phyloP scores from a whole-genome alignment of 1,140 invertebrate genomes.

The Rhysida immarginata region DNA sequence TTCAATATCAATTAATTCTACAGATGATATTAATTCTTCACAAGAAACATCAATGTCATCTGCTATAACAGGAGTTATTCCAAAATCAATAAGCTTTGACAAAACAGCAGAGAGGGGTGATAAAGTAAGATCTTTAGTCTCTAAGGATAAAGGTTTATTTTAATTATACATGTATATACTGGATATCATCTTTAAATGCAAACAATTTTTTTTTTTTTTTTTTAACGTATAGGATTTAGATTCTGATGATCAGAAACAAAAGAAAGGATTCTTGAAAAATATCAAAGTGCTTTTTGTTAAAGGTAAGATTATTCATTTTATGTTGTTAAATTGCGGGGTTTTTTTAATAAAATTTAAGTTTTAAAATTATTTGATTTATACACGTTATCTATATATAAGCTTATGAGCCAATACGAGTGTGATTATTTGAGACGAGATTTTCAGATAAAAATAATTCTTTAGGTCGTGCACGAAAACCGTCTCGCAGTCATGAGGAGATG shows the following conservation, averaged over 20 bases:
- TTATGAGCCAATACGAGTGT: too few relatives aligned
- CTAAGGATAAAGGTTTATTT: neutral
- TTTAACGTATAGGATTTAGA: constrained; percentile 3
- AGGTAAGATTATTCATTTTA: too few relatives aligned
- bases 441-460: too few relatives aligned
- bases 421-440: too few relatives aligned
- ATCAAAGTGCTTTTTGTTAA: too few relatives aligned
- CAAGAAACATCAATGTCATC: neutral
- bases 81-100: constrained; percentile 83
- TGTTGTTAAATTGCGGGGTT: too few relatives aligned
- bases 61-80: constrained; percentile 54
- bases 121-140: constrained; percentile 29
- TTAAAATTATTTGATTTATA: too few relatives aligned
- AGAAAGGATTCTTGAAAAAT: constrained; percentile 48
- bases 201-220: neutral
- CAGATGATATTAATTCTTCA: neutral
- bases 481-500: constrained; percentile 24
- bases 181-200: neutral
- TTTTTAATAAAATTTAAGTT: too few relatives aligned
- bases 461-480: constrained; percentile 11
- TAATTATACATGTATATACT: neutral
- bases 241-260: constrained; percentile 43
- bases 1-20: too few relatives aligned
- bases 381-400: too few relatives aligned
- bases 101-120: constrained; percentile 70